Evolutionary conservation across 1,140 invertebrate genomes (phyloP).

Genomic region (Popillia japonica): DNA sequence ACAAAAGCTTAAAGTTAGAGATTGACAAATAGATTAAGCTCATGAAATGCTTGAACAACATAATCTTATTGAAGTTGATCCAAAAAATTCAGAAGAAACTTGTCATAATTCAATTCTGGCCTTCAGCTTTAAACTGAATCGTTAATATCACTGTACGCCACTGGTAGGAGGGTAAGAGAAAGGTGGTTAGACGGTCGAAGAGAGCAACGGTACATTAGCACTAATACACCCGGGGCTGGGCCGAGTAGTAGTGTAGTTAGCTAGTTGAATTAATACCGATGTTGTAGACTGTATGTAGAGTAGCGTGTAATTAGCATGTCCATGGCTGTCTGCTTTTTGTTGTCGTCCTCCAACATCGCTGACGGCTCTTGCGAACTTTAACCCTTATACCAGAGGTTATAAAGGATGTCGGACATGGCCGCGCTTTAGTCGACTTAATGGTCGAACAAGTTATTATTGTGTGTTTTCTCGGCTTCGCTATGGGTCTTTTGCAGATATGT

Average conservation of each 20-base stretch:
- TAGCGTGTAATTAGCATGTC: constrained; percentile 59
- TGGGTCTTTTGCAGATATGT: constrained; percentile 7
- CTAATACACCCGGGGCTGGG: constrained; percentile 54
- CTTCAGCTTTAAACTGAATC: too few species aligned
- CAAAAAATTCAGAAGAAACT: too few species aligned
- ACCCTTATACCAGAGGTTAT: constrained; percentile 52
- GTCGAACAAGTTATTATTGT: constrained; percentile 32
- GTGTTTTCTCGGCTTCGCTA: constrained; percentile 33
- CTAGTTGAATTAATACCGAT: constrained; percentile 59
- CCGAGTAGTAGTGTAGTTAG: constrained; percentile 50
- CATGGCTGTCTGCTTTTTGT: constrained; percentile 54
- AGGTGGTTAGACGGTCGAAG: constrained; percentile 33
- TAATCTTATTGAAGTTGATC: too few species aligned
- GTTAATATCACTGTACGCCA: not conserved
- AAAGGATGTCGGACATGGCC: constrained; percentile 35
- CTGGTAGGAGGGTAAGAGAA: constrained; percentile 13
- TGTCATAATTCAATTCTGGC: too few species aligned
- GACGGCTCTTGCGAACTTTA: constrained; percentile 46
- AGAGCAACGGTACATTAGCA: constrained; percentile 55
- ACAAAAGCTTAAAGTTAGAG: too few species aligned
- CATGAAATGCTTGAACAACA: too few species aligned
- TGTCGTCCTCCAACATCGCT: constrained; percentile 43
- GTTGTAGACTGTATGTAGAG: constrained; percentile 56
- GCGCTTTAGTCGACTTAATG: constrained; percentile 35
- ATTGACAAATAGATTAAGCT: too few species aligned